phyloP scores from a whole-genome alignment of 1,140 invertebrate species.

The Melanaphis sacchari region DNA sequence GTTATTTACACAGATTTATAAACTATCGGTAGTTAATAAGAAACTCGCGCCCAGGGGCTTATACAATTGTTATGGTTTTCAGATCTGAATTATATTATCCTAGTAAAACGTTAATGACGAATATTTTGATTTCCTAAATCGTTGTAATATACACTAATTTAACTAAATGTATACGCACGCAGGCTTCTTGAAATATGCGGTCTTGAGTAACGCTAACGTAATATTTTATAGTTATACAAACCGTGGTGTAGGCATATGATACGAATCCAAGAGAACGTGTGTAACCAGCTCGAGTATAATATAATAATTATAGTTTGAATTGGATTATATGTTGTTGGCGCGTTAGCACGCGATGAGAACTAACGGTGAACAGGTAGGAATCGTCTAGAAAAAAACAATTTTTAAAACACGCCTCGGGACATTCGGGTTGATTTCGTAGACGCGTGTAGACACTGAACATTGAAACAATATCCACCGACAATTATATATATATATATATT shows the following conservation, averaged over 20 bases:
- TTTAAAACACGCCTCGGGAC: neutral
- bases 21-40: neutral
- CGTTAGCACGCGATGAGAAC: neutral
- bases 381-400: constrained; percentile 1
- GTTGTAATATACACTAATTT: neutral
- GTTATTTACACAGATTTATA: neutral
- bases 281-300: neutral
- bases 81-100: neutral
- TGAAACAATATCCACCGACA: neutral
- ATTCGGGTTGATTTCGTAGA: neutral
- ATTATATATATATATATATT: neutral
- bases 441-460: neutral
- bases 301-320: constrained; percentile 30
- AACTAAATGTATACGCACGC: neutral
- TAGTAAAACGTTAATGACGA: neutral
- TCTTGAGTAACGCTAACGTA: neutral
- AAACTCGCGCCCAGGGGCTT: neutral
- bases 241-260: neutral
- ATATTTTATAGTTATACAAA: neutral
- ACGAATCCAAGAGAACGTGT: neutral
- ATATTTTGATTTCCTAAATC: neutral
- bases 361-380: constrained; percentile 35
- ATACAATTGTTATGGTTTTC: neutral
- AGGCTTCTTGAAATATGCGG: neutral
- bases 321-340: constrained; percentile 32